phyloP scores from a whole-genome alignment of 2,113 vertebrate genomes.

The Pteropus alecto region DNA sequence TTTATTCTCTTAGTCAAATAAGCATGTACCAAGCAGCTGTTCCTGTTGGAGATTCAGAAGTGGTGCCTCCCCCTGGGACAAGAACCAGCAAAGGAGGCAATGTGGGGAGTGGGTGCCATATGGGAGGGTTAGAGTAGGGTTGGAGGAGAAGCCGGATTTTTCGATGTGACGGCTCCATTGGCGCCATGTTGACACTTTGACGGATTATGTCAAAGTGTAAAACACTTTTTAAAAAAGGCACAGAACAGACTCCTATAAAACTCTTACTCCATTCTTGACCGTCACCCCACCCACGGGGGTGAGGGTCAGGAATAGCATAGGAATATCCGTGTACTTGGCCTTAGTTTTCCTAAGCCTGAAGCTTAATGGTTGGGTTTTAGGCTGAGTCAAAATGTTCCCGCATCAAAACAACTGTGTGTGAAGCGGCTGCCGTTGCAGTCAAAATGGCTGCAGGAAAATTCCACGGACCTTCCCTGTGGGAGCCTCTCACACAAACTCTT shows the following conservation, averaged over 20 bases:
- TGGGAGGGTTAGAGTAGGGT: background rate
- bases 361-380: constrained; percentile 9
- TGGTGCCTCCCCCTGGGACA: too few species aligned
- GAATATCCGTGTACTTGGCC: background rate
- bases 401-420: constrained; percentile 53
- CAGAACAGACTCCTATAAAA: background rate
- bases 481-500: constrained; percentile 39
- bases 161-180: background rate
- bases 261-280: background rate
- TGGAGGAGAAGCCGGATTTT: background rate
- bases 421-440: background rate
- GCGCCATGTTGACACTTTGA: background rate
- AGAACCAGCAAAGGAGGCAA: background rate
- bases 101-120: background rate
- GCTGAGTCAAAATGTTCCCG: constrained; percentile 1
- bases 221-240: background rate
- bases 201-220: background rate
- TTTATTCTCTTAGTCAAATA: background rate
- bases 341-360: background rate
- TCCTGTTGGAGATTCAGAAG: background rate
- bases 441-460: constrained; percentile 72
- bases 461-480: constrained; percentile 28
- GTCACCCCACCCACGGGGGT: background rate
- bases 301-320: background rate
- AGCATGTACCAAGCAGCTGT: background rate